phyloP scores from a whole-genome alignment of 2,113 vertebrate species.

The Ia io region DNA sequence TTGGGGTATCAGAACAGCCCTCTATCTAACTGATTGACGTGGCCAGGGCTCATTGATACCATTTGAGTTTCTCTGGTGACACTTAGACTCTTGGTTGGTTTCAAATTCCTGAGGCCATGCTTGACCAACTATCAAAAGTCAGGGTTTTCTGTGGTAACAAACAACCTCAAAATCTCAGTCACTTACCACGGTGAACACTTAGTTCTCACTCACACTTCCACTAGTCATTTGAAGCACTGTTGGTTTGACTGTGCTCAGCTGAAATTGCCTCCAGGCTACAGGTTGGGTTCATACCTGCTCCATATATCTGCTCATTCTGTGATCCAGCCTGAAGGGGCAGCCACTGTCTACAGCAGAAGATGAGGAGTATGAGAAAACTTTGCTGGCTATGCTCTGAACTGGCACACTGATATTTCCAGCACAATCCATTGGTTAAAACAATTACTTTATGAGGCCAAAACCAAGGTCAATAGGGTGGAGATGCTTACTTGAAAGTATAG shows the following conservation, averaged over 20 bases:
- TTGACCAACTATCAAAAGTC: neutral
- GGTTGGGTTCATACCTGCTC: neutral
- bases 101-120: neutral
- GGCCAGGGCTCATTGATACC: neutral
- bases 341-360: neutral
- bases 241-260: neutral
- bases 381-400: neutral
- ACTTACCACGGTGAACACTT: neutral
- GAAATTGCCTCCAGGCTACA: neutral
- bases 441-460: neutral
- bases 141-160: slow-evolving; percentile 5
- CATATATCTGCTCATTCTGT: neutral
- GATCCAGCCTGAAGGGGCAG: neutral
- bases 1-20: neutral
- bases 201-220: neutral
- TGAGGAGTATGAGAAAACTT: neutral
- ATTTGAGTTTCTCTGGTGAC: slow-evolving; percentile 23
- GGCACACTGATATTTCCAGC: neutral
- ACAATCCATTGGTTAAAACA: neutral
- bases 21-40: neutral
- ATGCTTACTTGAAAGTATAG: neutral
- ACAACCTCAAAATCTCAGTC: neutral
- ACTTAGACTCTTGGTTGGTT: neutral
- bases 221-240: neutral
- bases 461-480: neutral